Evolutionary conservation across 2,888 invertebrate genomes (phyloP).

Genomic region (Callimorpha dominula): DNA sequence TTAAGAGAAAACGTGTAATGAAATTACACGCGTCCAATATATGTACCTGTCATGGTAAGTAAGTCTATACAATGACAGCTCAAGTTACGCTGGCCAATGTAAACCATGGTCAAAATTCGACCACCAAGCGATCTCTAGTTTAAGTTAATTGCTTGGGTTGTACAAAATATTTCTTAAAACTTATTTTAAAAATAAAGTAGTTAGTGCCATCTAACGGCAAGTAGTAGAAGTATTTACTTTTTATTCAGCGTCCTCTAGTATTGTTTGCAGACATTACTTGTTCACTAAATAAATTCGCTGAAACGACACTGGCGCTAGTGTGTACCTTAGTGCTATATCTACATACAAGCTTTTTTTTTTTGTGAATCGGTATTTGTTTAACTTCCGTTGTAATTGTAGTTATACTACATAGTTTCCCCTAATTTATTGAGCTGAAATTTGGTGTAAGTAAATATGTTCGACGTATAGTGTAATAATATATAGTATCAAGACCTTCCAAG

Average conservation of each 20-base stretch:
- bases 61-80: too few species aligned
- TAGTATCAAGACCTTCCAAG: not conserved
- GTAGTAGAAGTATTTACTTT: constrained; percentile 56
- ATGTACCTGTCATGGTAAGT: too few species aligned
- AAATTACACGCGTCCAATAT: too few species aligned
- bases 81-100: too few species aligned
- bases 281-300: constrained; percentile 14
- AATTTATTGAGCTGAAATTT: too few species aligned
- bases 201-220: constrained; percentile 62
- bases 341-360: not conserved
- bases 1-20: too few species aligned
- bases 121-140: not conserved
- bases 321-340: not conserved
- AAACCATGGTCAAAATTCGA: too few species aligned
- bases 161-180: not conserved
- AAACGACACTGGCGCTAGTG: constrained; percentile 36
- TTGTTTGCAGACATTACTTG: constrained; percentile 6
- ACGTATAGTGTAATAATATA: not conserved
- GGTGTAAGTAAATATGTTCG: not conserved
- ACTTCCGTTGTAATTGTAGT: not conserved
- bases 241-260: constrained; percentile 63
- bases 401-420: not conserved
- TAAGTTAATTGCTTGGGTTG: not conserved
- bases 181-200: not conserved
- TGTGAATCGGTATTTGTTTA: not conserved